Evolutionary conservation across 30 jellyfish, hydroid and myxozoan genomes (phyloP).

Genomic region (Chironex yamaguchii): DNA sequence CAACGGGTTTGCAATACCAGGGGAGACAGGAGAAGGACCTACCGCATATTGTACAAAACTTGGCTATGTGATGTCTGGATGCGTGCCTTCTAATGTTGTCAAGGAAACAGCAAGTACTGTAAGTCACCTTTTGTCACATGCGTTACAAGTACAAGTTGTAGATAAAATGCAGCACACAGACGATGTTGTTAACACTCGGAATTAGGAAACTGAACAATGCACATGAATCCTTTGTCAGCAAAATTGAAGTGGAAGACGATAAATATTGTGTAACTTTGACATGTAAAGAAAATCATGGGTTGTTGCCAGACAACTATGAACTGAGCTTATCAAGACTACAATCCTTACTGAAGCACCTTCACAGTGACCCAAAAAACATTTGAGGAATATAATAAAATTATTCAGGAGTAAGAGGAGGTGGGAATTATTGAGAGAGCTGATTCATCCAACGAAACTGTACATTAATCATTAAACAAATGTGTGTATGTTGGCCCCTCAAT

Average conservation of each 20-base stretch:
- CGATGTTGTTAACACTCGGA: background rate
- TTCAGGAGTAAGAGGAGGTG: background rate
- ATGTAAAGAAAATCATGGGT: background rate
- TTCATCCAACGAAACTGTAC: background rate
- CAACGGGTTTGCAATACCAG: background rate
- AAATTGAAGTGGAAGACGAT: background rate
- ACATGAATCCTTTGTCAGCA: too few species aligned
- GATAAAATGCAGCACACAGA: background rate
- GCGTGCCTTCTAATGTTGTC: conserved; percentile 7
- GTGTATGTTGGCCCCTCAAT: conserved; percentile 33
- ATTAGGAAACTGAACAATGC: background rate
- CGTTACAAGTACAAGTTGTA: background rate
- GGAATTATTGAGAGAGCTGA: conserved; percentile 26
- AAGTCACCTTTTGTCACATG: background rate
- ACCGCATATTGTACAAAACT: background rate
- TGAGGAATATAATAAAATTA: background rate
- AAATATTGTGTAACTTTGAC: conserved; percentile 1
- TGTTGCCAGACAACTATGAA: conserved; percentile 18
- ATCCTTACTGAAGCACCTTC: background rate
- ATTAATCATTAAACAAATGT: conserved; percentile 29
- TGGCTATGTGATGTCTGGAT: conserved; percentile 33
- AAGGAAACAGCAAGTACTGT: background rate
- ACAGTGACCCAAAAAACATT: too few species aligned
- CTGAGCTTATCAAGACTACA: background rate
- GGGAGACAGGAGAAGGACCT: conserved; percentile 38